Evolutionary conservation across 2,888 invertebrate genomes (phyloP).

Genomic region (Bombylius discolor): DNA sequence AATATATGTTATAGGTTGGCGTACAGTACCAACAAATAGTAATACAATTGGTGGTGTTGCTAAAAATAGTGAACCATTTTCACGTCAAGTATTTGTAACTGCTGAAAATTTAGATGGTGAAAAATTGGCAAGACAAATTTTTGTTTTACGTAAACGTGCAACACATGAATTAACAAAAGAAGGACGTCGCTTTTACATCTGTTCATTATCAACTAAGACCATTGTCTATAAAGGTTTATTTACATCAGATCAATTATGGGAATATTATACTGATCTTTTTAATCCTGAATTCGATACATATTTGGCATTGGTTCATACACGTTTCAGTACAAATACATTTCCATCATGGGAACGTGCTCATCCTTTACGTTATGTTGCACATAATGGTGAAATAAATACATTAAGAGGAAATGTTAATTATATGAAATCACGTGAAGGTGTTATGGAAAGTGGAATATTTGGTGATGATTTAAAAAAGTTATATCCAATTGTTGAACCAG

Average conservation of each 20-base stretch:
- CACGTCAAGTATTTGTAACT: constrained; percentile 85
- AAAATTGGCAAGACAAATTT: constrained; percentile 54
- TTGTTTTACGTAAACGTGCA: constrained; percentile 83
- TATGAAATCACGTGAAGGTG: constrained; percentile 97
- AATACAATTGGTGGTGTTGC: constrained; percentile 83
- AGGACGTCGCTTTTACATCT: constrained; percentile 87
- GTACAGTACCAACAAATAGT: constrained; percentile 81
- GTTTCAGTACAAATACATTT: constrained; percentile 99
- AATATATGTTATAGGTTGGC: constrained; percentile 81
- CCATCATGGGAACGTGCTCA: constrained; percentile 99
- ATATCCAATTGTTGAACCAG: constrained; percentile 95
- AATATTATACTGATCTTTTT: constrained; percentile 55
- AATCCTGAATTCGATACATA: constrained; percentile 82
- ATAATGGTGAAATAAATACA: constrained; percentile 99
- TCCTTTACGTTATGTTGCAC: constrained; percentile 82
- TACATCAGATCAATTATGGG: constrained; percentile 83
- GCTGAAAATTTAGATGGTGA: constrained; percentile 40
- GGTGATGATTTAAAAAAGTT: constrained; percentile 69
- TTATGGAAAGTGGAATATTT: constrained; percentile 78
- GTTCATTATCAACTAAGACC: constrained; percentile 79
- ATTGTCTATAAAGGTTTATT: constrained; percentile 97
- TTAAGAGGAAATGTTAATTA: constrained; percentile 94
- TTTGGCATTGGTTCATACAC: constrained; percentile 89
- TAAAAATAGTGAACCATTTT: constrained; percentile 85
- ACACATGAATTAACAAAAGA: constrained; percentile 77